phyloP scores from a whole-genome alignment of 2,888 invertebrate species.

The Hirudinaria manillensis region DNA sequence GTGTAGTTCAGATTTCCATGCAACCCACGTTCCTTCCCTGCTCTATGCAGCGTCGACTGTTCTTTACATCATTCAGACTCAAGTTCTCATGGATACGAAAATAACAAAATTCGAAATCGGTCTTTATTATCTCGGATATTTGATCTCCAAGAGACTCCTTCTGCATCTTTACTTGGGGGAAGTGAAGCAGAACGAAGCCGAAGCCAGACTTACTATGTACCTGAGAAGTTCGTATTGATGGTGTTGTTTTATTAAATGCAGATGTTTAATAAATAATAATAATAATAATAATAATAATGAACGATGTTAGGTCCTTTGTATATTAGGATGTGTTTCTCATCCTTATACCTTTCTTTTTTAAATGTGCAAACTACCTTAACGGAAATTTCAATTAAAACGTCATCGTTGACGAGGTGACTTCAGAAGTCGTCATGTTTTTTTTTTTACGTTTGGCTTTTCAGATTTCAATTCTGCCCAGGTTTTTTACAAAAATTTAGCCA shows the following conservation, averaged over 20 bases:
- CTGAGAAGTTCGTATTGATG: too few species aligned
- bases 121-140: slow-evolving; percentile 1
- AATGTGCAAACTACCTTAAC: too few species aligned
- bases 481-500: not conserved
- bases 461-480: not conserved
- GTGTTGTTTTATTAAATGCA: too few species aligned
- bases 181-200: not conserved
- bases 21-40: not conserved
- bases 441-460: too few species aligned
- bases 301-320: too few species aligned
- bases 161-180: slow-evolving; percentile 5
- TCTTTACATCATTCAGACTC: not conserved
- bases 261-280: too few species aligned
- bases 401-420: too few species aligned
- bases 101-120: not conserved
- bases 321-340: too few species aligned
- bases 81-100: not conserved
- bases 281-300: too few species aligned
- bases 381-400: too few species aligned
- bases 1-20: not conserved
- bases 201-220: too few species aligned
- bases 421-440: too few species aligned
- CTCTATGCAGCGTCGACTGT: not conserved
- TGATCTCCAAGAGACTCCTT: not conserved
- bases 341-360: not conserved